Conservation (phyloP, 92 coral and sea anemone genomes). For the Epizoanthus scotinus region DNA sequence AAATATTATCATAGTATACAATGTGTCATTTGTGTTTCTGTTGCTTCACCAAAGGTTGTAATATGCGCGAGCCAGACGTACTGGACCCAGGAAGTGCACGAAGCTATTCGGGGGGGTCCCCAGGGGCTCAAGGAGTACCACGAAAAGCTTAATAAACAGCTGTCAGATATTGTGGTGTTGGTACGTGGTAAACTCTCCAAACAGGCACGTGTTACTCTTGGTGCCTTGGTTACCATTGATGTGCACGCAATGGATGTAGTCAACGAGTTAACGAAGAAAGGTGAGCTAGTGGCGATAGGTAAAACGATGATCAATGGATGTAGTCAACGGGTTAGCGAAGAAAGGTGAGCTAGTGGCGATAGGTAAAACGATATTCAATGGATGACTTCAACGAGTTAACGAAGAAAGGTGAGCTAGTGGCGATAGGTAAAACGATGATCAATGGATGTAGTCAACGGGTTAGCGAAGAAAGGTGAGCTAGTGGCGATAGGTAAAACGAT, state of each 20-base stretch:
- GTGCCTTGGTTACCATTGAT: conserved; percentile 96
- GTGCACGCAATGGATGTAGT: conserved; percentile 99
- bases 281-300: conserved; percentile 1
- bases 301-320: conserved; percentile 82
- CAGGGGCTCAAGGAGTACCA: conserved; percentile 96
- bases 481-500: neutral
- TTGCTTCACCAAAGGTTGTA: conserved; percentile 65
- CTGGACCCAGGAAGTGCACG: conserved; percentile 99
- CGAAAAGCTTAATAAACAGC: conserved; percentile 84
- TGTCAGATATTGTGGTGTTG: conserved; percentile 92
- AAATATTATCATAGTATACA: too few species aligned
- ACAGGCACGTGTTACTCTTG: conserved; percentile 94
- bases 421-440: conserved; percentile 13
- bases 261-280: conserved; percentile 86
- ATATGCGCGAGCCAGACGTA: conserved; percentile 97
- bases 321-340: conserved; percentile 83
- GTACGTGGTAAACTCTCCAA: conserved; percentile 99
- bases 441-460: conserved; percentile 95
- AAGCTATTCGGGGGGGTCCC: conserved; percentile 94
- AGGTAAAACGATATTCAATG: conserved; percentile 69
- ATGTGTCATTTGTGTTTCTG: neutral
- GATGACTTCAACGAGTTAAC: conserved; percentile 93
- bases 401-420: conserved; percentile 86
- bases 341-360: conserved; percentile 49
- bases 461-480: conserved; percentile 69